Conservation (phyloP, 2,113 vertebrate species). For the Tonatia bakeri region DNA sequence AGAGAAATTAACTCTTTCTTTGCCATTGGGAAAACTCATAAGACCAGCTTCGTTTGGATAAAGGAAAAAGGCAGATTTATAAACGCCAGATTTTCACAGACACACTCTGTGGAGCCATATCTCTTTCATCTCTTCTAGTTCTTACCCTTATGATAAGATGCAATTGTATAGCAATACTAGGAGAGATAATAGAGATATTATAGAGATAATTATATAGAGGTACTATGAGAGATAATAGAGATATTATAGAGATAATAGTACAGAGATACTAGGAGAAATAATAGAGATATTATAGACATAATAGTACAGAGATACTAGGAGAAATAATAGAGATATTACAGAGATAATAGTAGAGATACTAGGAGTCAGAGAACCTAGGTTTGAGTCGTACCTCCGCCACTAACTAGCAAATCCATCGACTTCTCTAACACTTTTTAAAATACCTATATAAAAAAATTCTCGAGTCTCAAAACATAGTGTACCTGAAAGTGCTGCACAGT, state of each 20-base stretch:
- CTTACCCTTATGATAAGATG: background rate
- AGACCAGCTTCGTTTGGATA: background rate
- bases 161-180: no score
- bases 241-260: no score
- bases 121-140: background rate
- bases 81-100: constrained; percentile 3
- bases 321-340: no score
- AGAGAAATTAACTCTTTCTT: constrained; percentile 34
- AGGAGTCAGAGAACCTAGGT: background rate
- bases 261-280: no score
- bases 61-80: background rate
- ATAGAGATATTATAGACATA: no score
- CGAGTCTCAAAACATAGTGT: background rate
- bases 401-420: background rate
- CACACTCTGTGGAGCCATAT: background rate
- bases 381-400: background rate
- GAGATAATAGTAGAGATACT: no score
- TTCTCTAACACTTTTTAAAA: background rate
- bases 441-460: background rate
- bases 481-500: background rate
- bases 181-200: no score
- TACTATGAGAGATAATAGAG: no score
- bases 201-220: no score
- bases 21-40: background rate
- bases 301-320: no score